Base-by-base conservation (phyloP, 1,140 invertebrate genomes). In the Papilio polytes region DNA sequence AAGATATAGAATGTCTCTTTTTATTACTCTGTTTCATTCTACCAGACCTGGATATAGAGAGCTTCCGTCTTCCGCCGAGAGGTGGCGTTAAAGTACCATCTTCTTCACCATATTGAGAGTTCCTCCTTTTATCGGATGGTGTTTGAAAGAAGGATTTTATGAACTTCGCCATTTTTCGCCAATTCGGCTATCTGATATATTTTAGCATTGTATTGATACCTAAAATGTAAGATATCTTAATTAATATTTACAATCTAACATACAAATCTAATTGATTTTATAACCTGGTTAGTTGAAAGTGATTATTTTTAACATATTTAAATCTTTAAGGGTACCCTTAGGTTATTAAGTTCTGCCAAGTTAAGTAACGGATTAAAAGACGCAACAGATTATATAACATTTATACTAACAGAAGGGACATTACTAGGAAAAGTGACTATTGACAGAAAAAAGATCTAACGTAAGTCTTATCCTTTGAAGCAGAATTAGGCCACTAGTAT, bases 21-120 rank as follows among this genome's bases (percentile, higher is more conserved):
- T 91, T 92, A 26, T 94, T 91, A 2, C 92, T 90, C 56, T 95
- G 95, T 74, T 88, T 94, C 92, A 95, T 91, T 51, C 92, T 86
- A 15, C 95, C 95, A 9, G 95, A 95, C 36, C 95, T 81, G 0
- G 95, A 95, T 44, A 95, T 94, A 4, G 94, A 95, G 78, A 95
- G 78, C 79, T 95, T 95, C 76, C 94, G 84, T 59, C 90, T 89
- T 0, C 85, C 86, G 36, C 92, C 93, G 31, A 91, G 76, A 0
- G 91, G 88, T 8, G 92, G 86, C 0, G 89, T 78, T 20, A 86
- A 81, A 48, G 88, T 83, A 8, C 87, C 87, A 0, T 89, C 87
- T 0, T 88, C 91, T 1, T 91, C 90, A 10, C 91, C 90, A 48
- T 87, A 87, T 18, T 87, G 85, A 6, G 85, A 83, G 2, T 44